These are phyloP conservation scores for Terrapene triunguis DNA, from an alignment of 2,113 vertebrate species.

Conservation along the genomic window DNA sequence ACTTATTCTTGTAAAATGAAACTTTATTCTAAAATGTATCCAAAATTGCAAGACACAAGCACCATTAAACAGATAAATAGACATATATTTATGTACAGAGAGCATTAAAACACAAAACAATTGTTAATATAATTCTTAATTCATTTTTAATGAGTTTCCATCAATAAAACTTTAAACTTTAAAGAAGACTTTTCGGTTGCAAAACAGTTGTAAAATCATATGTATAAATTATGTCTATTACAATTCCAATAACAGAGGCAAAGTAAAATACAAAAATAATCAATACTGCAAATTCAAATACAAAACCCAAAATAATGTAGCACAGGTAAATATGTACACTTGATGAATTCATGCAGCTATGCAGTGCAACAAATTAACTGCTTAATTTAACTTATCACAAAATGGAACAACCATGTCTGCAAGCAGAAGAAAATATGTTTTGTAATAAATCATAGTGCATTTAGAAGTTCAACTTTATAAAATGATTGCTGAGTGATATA, in stretches of 20 bases:
- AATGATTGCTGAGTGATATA: conserved; percentile 73
- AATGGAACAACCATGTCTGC: conserved; percentile 66
- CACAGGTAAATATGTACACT: conserved; percentile 71
- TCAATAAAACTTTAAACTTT: conserved; percentile 78
- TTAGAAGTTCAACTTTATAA: conserved; percentile 73
- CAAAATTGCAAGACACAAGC: conserved; percentile 76
- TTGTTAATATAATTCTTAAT: conserved; percentile 79
- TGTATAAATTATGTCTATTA: conserved; percentile 77
- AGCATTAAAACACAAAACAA: conserved; percentile 76
- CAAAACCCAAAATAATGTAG: conserved; percentile 75
- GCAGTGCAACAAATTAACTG: conserved; percentile 74
- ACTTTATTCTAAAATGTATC: conserved; percentile 80
- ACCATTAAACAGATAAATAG: conserved; percentile 77
- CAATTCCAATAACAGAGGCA: conserved; percentile 75
- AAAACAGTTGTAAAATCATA: conserved; percentile 78
- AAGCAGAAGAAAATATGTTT: conserved; percentile 73
- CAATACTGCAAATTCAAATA: conserved; percentile 79
- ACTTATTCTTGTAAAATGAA: conserved; percentile 76
- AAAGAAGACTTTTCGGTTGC: conserved; percentile 77
- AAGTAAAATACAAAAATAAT: conserved; percentile 80
- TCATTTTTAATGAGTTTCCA: conserved; percentile 76
- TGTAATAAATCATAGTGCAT: conserved; percentile 73
- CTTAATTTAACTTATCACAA: conserved; percentile 74
- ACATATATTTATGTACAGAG: conserved; percentile 75
- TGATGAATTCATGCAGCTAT: conserved; percentile 75